Conservation (phyloP, 2,888 invertebrate species). For the Torymus aiolomorphi region DNA sequence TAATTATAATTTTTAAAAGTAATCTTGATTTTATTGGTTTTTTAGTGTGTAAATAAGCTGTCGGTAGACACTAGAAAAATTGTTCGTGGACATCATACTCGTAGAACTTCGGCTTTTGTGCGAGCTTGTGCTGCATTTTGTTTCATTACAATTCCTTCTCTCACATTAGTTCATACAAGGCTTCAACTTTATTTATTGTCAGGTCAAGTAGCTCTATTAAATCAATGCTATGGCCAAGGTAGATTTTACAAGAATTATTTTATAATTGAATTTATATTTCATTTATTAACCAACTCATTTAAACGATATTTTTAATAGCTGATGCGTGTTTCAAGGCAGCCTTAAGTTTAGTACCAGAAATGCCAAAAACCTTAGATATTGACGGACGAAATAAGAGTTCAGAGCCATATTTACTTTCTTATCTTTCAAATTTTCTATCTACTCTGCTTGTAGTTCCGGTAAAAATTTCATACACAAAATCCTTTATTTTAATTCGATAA, state of each 20-base stretch:
- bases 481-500: no score
- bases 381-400: slow-evolving; percentile 86
- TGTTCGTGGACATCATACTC: slow-evolving; percentile 85
- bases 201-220: slow-evolving; percentile 91
- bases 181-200: slow-evolving; percentile 91
- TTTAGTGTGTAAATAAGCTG: slow-evolving; percentile 87
- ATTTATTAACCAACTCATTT: slow-evolving; percentile 1
- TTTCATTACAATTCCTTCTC: slow-evolving; percentile 97
- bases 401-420: slow-evolving; percentile 83
- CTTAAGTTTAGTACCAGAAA: slow-evolving; percentile 86
- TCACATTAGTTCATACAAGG: slow-evolving; percentile 86
- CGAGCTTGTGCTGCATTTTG: slow-evolving; percentile 96
- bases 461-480: slow-evolving; percentile 64
- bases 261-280: no score
- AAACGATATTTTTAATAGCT: slow-evolving; percentile 78
- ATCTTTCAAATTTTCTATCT: slow-evolving; percentile 87
- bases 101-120: slow-evolving; percentile 90
- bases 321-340: slow-evolving; percentile 96
- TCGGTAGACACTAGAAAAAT: slow-evolving; percentile 83
- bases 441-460: slow-evolving; percentile 90
- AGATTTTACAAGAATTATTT: slow-evolving; percentile 47
- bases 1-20: slow-evolving; percentile 23
- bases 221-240: slow-evolving; percentile 95
- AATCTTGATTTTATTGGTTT: slow-evolving; percentile 7
- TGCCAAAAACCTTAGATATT: slow-evolving; percentile 83